Percentiles rank a stretch among this genome's conserved stretches.
phyloP scores from a whole-genome alignment of 2,888 invertebrate genomes.

The Aphidoletes aphidimyza region DNA sequence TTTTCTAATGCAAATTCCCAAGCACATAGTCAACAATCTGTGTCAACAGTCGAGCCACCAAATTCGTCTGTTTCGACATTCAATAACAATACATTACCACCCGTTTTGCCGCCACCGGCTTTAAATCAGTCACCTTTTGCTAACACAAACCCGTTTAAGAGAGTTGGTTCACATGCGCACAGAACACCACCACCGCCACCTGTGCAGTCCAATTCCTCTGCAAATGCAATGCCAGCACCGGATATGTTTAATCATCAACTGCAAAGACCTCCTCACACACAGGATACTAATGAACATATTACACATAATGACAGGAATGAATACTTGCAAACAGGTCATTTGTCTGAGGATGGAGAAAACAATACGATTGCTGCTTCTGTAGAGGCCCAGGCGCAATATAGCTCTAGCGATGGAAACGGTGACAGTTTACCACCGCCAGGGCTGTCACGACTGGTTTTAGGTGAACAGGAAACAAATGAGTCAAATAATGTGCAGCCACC shows the following conservation, averaged over 20 bases:
- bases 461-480: conserved; percentile 69
- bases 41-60: background rate
- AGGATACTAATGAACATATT: conserved; percentile 69
- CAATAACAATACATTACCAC: conserved; percentile 52
- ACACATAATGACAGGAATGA: conserved; percentile 79
- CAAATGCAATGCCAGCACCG: background rate
- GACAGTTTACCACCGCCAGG: conserved; percentile 73
- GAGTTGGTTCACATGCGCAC: conserved; percentile 59
- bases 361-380: conserved; percentile 19
- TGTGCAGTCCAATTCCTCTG: conserved; percentile 64
- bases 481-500: conserved; percentile 64
- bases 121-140: conserved; percentile 62
- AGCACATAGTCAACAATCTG: background rate
- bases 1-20: background rate
- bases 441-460: conserved; percentile 74
- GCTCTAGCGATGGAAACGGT: conserved; percentile 64
- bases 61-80: background rate
- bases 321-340: conserved; percentile 80
- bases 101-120: conserved; percentile 55
- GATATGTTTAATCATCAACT: conserved; percentile 63
- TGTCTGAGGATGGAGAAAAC: conserved; percentile 68
- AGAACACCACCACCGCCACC: conserved; percentile 63
- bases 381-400: conserved; percentile 57
- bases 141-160: conserved; percentile 65
- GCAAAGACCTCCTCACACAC: conserved; percentile 71